These are phyloP conservation scores for Pangasianodon gigas DNA, from an alignment of 2,113 vertebrate species.

Conservation along the genomic window DNA sequence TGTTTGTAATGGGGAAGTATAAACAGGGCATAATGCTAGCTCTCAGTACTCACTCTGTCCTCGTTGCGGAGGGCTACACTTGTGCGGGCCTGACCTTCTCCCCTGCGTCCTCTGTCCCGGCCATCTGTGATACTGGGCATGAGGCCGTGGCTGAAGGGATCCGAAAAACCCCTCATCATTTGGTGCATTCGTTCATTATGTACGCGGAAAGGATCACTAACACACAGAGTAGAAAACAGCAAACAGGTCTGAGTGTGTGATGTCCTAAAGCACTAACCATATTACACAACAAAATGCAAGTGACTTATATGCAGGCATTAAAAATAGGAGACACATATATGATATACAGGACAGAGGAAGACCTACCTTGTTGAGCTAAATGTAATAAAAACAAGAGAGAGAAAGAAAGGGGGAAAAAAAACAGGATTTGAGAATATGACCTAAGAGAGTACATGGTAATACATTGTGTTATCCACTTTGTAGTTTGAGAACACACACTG, in stretches of 20 bases:
- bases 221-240: constrained; percentile 16
- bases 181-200: constrained; percentile 82
- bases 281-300: neutral
- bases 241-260: neutral
- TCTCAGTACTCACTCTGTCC: constrained; percentile 75
- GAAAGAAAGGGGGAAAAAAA: neutral
- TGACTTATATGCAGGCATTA: neutral
- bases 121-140: constrained; percentile 75
- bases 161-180: constrained; percentile 85
- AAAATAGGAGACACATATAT: neutral
- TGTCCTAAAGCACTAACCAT: neutral
- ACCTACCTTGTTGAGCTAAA: constrained; percentile 43
- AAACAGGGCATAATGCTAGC: neutral
- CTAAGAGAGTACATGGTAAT: neutral
- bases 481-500: neutral
- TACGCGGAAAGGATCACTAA: constrained; percentile 82
- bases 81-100: constrained; percentile 46
- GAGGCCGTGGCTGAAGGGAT: constrained; percentile 76
- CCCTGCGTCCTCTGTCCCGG: constrained; percentile 51
- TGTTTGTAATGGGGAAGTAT: neutral
- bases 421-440: neutral
- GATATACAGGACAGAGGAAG: neutral
- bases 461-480: neutral
- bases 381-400: neutral
- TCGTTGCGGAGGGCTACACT: constrained; percentile 60